phyloP scores from a whole-genome alignment of 2,113 vertebrate species.

The Bambusicola thoracicus region DNA sequence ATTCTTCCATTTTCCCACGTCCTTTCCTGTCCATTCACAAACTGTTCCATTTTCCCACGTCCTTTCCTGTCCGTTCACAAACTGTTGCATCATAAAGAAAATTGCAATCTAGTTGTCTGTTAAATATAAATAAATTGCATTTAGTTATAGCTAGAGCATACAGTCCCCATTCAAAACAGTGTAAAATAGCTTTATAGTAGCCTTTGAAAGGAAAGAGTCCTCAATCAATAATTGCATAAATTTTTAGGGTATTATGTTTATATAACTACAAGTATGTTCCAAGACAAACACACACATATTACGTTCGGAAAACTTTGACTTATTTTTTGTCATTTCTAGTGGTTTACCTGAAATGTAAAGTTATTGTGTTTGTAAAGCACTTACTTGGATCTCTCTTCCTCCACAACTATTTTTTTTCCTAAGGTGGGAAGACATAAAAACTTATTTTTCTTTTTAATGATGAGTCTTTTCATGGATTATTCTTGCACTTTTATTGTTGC shows the following conservation, averaged over 20 bases:
- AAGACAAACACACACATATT: background rate
- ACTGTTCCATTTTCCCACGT: too few relatives aligned
- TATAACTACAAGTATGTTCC: background rate
- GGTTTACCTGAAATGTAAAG: background rate
- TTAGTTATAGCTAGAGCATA: too few relatives aligned
- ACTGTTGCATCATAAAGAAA: too few relatives aligned
- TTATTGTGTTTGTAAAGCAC: background rate
- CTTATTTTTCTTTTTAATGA: background rate
- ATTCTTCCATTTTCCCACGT: background rate
- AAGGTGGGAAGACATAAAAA: background rate
- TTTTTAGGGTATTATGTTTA: too few relatives aligned
- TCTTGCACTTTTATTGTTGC: background rate
- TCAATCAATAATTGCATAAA: too few relatives aligned
- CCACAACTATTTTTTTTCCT: background rate
- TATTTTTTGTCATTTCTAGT: background rate
- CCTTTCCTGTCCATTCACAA: too few relatives aligned
- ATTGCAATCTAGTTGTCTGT: too few relatives aligned
- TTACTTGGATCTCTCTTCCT: background rate
- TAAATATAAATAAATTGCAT: too few relatives aligned
- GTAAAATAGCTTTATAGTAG: too few relatives aligned
- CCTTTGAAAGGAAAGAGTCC: too few relatives aligned
- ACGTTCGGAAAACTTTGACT: background rate
- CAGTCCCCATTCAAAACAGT: too few relatives aligned
- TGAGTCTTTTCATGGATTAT: conserved; percentile 1
- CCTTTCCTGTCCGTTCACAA: background rate